Base-by-base conservation (phyloP, 1,140 invertebrate species). In the Tribolium castaneum region DNA sequence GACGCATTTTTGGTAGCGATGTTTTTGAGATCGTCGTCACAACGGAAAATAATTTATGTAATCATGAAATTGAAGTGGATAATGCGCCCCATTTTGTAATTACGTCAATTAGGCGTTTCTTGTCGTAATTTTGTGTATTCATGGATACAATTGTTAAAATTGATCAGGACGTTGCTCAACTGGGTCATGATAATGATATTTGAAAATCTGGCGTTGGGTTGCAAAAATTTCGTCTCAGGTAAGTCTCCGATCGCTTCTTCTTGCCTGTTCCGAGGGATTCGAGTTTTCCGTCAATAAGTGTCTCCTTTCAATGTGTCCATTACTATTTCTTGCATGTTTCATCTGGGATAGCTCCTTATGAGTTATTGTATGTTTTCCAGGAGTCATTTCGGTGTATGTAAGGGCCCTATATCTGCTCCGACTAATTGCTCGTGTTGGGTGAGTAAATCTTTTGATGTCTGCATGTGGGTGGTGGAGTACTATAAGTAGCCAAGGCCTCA, bases 281-380 rank as follows among this genome's bases (percentile, higher is more conserved):
- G 39, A 45, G n/a, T 45, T 45, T 45, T 45, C 25, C n/a, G 39
- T 45, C 39, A n/a, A 45, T 45, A 45, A 25, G 4, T 59, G 19
- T 59, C 16, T 59, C 19, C 54, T 59, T 16, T 59, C 19, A 30
- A 59, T 59, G 54, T 59, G 30, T 66, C 59, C 59, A 16, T 66
- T 66, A 66, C 59, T 66, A 35, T 66, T 59, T 66, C 59, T 52
- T 73, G 71, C 71, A 73, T 73, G 71, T 73, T 25, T 72, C 71
- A 19, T 51, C 52, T 35, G n/a, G 22, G 54, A 54, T 73, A 73
- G 71, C 71, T 73, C 71, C 71, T 73, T 54, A 73, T 52, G 70
- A 72, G 71, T 73, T 51, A 73, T 73, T 73, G 71, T 73, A 39
- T 73, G 52, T 73, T 73, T 73, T 73, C 71, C 71, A 73, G 71